Base-by-base conservation (phyloP, 1,140 invertebrate genomes). In the Solenopsis invicta region DNA sequence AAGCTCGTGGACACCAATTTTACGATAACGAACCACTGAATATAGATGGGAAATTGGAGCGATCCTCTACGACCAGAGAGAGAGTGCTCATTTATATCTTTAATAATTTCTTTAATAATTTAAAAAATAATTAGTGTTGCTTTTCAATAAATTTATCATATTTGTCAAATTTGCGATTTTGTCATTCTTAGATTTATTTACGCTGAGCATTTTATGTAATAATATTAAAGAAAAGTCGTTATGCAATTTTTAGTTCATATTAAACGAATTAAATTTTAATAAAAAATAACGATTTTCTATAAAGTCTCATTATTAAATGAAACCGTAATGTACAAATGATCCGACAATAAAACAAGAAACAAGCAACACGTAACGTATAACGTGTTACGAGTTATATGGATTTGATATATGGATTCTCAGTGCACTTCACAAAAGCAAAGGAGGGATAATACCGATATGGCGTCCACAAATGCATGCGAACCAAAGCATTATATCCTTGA, bases 21-120 rank as follows among this genome's bases (percentile, higher is more conserved):
- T 88, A 86, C 87, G 87, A 87, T 87, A 87, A 87, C 86, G 69
- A 87, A 86, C 45, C 61, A n/a, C 66, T 86, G 85, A 86, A 86
- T 74, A 86, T 88, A 88, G 85, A 86, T 78, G 62, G 75, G 66
- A 87, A 88, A 87, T 80, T 74, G 82, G 16, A 12, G 34, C 61
- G 59, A 54, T 41, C 8, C 52, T 48, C 80, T 52, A 52, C 29
- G 66, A n/a, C 18, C 52, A 59, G 24, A n/a, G 8, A n/a, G 8
- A 84, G 9, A 41, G 16, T 52, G 41, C 61, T 82, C 54, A 61
- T 24, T 61, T 12, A 13, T 18, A 54, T 10, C 18, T 69, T 24
- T 24, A 45, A 61, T 29, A 48, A 82, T 81, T 81, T 29, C n/a
- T n/a, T n/a, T n/a, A n/a, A n/a, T n/a, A n/a, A n/a, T n/a, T n/a